These are phyloP conservation scores for Stegana nigrithorax DNA, from an alignment of 2,888 invertebrate genomes.

Conservation along the genomic window DNA sequence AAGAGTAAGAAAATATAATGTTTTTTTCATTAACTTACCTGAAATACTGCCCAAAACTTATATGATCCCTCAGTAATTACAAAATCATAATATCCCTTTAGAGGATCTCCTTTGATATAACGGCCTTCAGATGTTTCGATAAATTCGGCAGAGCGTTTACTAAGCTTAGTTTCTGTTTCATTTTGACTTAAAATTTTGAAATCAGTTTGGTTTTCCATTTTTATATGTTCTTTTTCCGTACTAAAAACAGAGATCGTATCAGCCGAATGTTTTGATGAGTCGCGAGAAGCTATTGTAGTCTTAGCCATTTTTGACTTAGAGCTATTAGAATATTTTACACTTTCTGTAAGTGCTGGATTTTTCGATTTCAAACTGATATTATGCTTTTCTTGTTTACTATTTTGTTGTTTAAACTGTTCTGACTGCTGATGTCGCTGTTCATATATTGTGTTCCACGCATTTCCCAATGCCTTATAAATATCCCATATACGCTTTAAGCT, in stretches of 20 bases:
- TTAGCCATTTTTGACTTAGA: constrained; percentile 36
- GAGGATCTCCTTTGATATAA: constrained; percentile 74
- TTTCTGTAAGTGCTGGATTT: constrained; percentile 49
- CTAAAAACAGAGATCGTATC: too few relatives aligned
- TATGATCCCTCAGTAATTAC: constrained; percentile 89
- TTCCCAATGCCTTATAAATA: constrained; percentile 57
- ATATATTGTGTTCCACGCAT: constrained; percentile 59
- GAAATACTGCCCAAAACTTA: constrained; percentile 90
- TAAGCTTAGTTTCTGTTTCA: too few relatives aligned
- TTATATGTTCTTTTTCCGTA: too few relatives aligned
- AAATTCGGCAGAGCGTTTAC: too few relatives aligned
- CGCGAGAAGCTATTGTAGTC: constrained; percentile 34
- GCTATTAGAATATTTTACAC: constrained; percentile 31
- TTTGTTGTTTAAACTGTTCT: constrained; percentile 42
- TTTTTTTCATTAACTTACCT: constrained; percentile 72
- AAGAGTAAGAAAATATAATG: background rate
- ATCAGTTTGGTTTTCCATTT: too few relatives aligned
- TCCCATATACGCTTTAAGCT: constrained; percentile 62
- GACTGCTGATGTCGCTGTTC: constrained; percentile 44
- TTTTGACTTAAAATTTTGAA: too few relatives aligned
- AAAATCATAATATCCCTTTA: constrained; percentile 87
- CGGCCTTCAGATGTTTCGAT: too few relatives aligned
- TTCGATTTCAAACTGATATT: constrained; percentile 54
- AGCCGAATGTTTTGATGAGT: too few relatives aligned
- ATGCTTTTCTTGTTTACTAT: constrained; percentile 44